Base-by-base conservation (phyloP, 1,140 invertebrate species). In the Drosophila tsacasi region DNA sequence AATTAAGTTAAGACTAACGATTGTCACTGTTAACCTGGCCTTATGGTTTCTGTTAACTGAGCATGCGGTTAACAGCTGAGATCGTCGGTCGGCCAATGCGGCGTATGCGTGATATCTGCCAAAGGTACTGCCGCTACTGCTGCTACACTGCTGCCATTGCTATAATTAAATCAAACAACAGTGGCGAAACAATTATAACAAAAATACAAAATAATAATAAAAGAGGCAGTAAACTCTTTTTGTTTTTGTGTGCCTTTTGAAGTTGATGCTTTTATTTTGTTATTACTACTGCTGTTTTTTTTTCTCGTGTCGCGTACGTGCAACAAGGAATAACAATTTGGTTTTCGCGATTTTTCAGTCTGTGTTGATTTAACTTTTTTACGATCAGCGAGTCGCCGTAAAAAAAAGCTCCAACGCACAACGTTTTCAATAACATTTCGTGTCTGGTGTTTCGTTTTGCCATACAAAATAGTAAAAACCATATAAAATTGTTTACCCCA, bases 1-100 rank as follows among this genome's bases (percentile, higher is more conserved):
- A 57, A 57, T 57, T 57, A 25, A 57, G 21, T 39, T 57, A 39
- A 39, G 52, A 17, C 52, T 17, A 15, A 8, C 21, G 35, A 23
- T 37, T 55, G n/a, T 27, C 39, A 47, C 39, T 47, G 39, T 58
- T 49, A 72, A n/a, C 35, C 30, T 40, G 67, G 17, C 42, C 21
- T 30, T 44, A 30, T 50, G 42, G 54, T 59, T 42, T 42, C 49
- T 71, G 65, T 59, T 64, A 57, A 40, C 39, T 59, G 67, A 65
- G 44, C 74, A 82, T 82, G 80, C 79, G 67, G 39, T 57, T 64
- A 78, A 68, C 80, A 82, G 79, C 74, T 82, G 74, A 82, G 32
- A 46, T 69, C 23, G 42, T 32, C 32, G n/a, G 15, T 4, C 42
- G 44, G 23, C 37, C 75, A 69, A 69, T 79, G 61, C 35, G 76